Conservation (phyloP, 2,797 vertebrate genomes). For the Poecilia wingei region DNA sequence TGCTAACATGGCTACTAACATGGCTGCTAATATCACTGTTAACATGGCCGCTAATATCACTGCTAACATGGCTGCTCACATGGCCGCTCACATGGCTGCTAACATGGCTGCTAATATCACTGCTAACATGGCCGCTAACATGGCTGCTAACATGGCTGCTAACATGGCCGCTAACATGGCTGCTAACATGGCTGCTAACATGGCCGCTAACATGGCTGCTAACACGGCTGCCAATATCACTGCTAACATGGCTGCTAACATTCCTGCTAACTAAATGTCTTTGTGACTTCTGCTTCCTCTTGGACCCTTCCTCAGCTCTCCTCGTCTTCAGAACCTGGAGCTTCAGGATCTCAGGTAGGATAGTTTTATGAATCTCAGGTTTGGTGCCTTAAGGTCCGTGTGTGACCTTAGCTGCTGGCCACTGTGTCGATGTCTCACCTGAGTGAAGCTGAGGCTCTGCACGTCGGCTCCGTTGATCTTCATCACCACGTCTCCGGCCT, state of each 20-base stretch:
- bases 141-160: too few relatives aligned
- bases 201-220: too few relatives aligned
- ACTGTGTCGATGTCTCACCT: constrained; percentile 55
- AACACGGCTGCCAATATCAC: too few relatives aligned
- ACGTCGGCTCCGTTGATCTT: constrained; percentile 87
- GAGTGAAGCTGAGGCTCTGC: constrained; percentile 80
- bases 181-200: too few relatives aligned
- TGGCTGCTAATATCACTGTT: too few relatives aligned
- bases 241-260: too few relatives aligned
- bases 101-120: too few relatives aligned
- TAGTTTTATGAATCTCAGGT: background rate
- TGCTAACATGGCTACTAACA: too few relatives aligned
- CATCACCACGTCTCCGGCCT: constrained; percentile 81
- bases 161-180: too few relatives aligned
- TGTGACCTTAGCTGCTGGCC: background rate
- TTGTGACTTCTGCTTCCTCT: background rate
- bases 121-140: too few relatives aligned
- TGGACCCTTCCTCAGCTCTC: background rate
- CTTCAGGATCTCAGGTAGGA: background rate
- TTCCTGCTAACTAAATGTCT: background rate
- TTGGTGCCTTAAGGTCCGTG: background rate
- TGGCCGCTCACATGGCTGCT: background rate
- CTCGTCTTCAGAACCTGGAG: background rate
- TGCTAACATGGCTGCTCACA: background rate
- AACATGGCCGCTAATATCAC: too few relatives aligned